Evolutionary conservation across 2,113 vertebrate genomes (phyloP).

Genomic region (Lamprologus sp.): DNA sequence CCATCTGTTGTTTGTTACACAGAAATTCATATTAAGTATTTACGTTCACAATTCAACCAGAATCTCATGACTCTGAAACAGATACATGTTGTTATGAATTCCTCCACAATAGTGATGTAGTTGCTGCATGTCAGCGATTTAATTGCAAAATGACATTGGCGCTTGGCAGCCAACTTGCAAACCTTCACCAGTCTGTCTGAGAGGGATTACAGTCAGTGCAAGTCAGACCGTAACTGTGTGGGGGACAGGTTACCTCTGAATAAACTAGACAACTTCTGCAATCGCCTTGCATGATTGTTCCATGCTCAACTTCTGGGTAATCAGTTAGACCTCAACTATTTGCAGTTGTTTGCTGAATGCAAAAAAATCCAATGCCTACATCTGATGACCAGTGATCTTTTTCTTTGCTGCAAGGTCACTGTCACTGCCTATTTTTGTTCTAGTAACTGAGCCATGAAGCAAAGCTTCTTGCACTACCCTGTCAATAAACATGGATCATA

Average conservation of each 20-base stretch:
- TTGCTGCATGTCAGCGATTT: not conserved
- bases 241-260: not conserved
- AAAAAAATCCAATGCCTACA: not conserved
- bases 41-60: not conserved
- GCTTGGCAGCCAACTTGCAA: not conserved
- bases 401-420: not conserved
- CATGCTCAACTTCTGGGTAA: not conserved
- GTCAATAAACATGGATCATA: not conserved
- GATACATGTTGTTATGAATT: not conserved
- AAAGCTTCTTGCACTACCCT: not conserved
- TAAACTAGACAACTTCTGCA: not conserved
- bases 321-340: not conserved
- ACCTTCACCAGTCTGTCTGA: not conserved
- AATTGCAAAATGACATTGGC: not conserved
- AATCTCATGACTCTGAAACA: not conserved
- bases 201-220: not conserved
- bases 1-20: not conserved
- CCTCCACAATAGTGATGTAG: not conserved
- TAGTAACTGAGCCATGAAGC: not conserved
- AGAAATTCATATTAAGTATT: not conserved
- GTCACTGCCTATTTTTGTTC: not conserved
- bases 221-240: not conserved
- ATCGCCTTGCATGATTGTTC: not conserved
- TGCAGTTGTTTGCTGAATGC: not conserved
- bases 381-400: not conserved